Percentiles rank a stretch among this genome's conserved stretches.
Conservation (phyloP, 1,140 invertebrate genomes). For the silkworm (Bombyx mori) region ASM3026992v2 NC_085109.1:6623501-6624000, state of each 20-base stretch:
- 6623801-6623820: background rate
- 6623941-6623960: too few species aligned
- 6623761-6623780: slow-evolving; percentile 91
- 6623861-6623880: too few species aligned
- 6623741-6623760: slow-evolving; percentile 94
- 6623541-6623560: background rate
- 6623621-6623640: slow-evolving; percentile 24
- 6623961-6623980: too few species aligned
- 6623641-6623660: slow-evolving; percentile 67
- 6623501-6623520: too few species aligned
- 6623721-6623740: slow-evolving; percentile 90
- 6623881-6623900: too few species aligned
- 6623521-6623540: background rate
- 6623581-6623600: slow-evolving; percentile 26
- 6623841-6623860: too few species aligned
- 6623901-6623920: too few species aligned
- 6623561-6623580: background rate
- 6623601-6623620: slow-evolving; percentile 4
- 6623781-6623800: slow-evolving; percentile 82
- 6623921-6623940: too few species aligned
- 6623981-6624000: too few species aligned
- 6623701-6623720: slow-evolving; percentile 90
- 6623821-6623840: too few species aligned
- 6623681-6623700: slow-evolving; percentile 66
- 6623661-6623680: slow-evolving; percentile 66